These are phyloP conservation scores for Sander vitreus DNA, from an alignment of 2,113 vertebrate genomes.

Conservation along the genomic window DNA sequence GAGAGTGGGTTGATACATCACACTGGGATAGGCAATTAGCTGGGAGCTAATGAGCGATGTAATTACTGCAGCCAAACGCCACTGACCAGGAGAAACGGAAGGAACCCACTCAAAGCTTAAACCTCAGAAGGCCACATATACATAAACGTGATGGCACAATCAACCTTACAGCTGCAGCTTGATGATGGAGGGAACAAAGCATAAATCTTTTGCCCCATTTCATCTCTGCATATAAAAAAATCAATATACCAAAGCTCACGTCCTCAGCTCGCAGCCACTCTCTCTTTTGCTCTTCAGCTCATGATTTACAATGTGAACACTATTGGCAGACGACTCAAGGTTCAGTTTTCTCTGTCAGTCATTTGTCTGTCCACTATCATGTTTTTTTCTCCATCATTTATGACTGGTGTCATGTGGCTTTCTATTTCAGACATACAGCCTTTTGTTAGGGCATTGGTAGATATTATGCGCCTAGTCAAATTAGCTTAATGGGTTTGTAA, in stretches of 20 bases:
- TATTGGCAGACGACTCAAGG: conserved; percentile 8
- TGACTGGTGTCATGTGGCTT: not conserved
- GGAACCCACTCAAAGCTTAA: conserved; percentile 45
- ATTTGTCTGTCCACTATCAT: not conserved
- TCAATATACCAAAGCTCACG: conserved; percentile 50
- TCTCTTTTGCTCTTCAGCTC: conserved; percentile 6
- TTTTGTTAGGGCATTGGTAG: not conserved
- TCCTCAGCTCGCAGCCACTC: not conserved
- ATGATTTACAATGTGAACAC: conserved; percentile 35
- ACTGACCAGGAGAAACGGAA: conserved; percentile 35
- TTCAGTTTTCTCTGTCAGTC: conserved; percentile 19
- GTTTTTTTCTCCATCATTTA: conserved; percentile 11
- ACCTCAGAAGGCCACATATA: conserved; percentile 18
- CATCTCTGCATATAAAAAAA: conserved; percentile 48
- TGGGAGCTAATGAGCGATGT: conserved; percentile 67
- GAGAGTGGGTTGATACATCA: conserved; percentile 47
- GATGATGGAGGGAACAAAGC: conserved; percentile 32
- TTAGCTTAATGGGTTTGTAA: not conserved
- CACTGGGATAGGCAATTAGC: conserved; percentile 55
- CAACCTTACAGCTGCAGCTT: conserved; percentile 32
- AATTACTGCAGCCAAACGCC: conserved; percentile 68
- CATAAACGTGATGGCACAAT: conserved; percentile 22
- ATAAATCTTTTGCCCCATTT: conserved; percentile 63
- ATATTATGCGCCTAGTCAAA: not conserved
- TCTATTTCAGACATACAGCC: not conserved